These are phyloP conservation scores for Charadrius vociferus DNA, from an alignment of 2,113 vertebrate species.

Conservation along the genomic window DNA sequence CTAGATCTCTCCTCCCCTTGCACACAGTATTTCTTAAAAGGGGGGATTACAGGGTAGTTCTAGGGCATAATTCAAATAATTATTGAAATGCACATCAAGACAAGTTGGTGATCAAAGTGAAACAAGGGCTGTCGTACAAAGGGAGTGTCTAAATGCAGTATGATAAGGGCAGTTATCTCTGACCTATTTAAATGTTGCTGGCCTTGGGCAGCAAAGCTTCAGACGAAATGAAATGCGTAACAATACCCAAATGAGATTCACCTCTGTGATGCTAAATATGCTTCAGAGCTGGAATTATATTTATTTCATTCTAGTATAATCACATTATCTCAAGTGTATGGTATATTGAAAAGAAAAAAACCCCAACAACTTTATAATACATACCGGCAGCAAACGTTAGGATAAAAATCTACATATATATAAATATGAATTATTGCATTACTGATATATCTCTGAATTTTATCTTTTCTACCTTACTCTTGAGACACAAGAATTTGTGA, in stretches of 20 bases:
- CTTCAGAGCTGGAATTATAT: slow-evolving; percentile 5
- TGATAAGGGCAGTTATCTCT: slow-evolving; percentile 35
- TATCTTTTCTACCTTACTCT: not conserved
- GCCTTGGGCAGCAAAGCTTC: slow-evolving; percentile 25
- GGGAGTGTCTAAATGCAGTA: not conserved
- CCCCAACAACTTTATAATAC: not conserved
- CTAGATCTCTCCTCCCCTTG: not conserved
- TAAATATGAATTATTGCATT: not conserved
- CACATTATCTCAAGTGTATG: not conserved
- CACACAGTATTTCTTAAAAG: not conserved
- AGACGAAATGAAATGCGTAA: slow-evolving; percentile 30
- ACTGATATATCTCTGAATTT: not conserved
- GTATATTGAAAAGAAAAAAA: not conserved
- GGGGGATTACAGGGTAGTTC: not conserved
- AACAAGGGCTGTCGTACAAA: not conserved
- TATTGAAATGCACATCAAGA: not conserved
- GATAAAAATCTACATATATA: not conserved
- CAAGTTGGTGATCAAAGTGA: not conserved
- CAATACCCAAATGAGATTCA: slow-evolving; percentile 47
- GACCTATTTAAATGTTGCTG: slow-evolving; percentile 61
- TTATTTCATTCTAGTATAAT: not conserved
- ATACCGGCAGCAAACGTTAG: not conserved
- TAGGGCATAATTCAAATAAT: not conserved
- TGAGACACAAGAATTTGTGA: not conserved
- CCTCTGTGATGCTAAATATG: slow-evolving; percentile 56